Percentiles rank a stretch among this genome's conserved stretches.
Evolutionary conservation across 1,140 invertebrate genomes (phyloP).

Genomic region (Zaprionus gabonicus): DNA sequence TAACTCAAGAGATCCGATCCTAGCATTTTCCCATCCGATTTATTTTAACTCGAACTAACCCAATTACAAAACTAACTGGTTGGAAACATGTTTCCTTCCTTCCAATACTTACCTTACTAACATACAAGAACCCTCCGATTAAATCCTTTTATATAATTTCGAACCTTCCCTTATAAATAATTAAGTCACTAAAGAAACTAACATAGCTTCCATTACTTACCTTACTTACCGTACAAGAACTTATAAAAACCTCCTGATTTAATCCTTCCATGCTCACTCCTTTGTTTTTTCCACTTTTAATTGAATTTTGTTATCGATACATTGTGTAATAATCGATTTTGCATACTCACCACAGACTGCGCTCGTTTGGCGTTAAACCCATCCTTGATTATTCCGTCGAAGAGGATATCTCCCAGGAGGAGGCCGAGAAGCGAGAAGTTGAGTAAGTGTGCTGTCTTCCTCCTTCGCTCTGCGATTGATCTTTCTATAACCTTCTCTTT

Average conservation of each 20-base stretch:
- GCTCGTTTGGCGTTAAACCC: constrained; percentile 98
- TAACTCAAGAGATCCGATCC: neutral
- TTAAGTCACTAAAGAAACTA: neutral
- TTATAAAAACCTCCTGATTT: neutral
- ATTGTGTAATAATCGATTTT: neutral
- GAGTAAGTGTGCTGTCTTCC: constrained; percentile 89
- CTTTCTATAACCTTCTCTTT: neutral
- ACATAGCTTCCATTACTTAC: too few relatives aligned
- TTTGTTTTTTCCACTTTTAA: constrained; percentile 9
- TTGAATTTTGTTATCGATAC: neutral
- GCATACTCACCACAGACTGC: constrained; percentile 86
- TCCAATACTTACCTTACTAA: too few relatives aligned
- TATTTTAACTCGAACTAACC: too few relatives aligned
- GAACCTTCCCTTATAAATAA: neutral
- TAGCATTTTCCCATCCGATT: too few relatives aligned
- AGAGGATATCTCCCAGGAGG: constrained; percentile 96
- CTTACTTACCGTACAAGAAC: neutral
- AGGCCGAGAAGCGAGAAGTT: constrained; percentile 95
- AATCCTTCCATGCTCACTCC: neutral
- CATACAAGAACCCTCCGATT: too few relatives aligned
- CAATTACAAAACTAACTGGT: too few relatives aligned
- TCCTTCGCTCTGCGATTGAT: neutral
- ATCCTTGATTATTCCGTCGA: constrained; percentile 99
- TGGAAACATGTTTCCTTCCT: too few relatives aligned
- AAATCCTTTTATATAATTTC: neutral